These are phyloP conservation scores for Tetropium fuscum DNA, from an alignment of 2,888 invertebrate species.

Conservation along the genomic window DNA sequence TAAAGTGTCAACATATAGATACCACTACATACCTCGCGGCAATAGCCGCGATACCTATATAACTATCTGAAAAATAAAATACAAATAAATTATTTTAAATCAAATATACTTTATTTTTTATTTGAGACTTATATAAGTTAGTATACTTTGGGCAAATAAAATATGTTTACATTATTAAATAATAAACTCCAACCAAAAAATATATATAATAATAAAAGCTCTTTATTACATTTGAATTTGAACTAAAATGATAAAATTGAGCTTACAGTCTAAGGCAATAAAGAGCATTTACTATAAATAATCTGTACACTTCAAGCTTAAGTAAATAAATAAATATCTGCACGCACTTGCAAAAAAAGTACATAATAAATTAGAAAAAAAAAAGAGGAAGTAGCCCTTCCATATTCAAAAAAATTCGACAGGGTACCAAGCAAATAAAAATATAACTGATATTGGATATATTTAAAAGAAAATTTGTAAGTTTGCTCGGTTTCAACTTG, in stretches of 20 bases:
- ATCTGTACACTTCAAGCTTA: slow-evolving; percentile 53
- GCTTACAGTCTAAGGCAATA: slow-evolving; percentile 44
- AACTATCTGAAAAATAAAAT: slow-evolving; percentile 48
- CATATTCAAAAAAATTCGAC: slow-evolving; percentile 32
- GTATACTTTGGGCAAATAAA: slow-evolving; percentile 60
- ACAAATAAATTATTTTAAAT: slow-evolving; percentile 46
- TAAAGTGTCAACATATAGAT: slow-evolving; percentile 57
- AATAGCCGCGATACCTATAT: slow-evolving; percentile 49
- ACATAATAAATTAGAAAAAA: slow-evolving; percentile 47
- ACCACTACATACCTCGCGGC: slow-evolving; percentile 52
- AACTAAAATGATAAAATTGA: slow-evolving; percentile 43
- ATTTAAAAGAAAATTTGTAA: slow-evolving; percentile 29
- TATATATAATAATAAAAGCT: slow-evolving; percentile 56
- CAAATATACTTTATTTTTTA: slow-evolving; percentile 51
- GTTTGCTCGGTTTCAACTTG: slow-evolving; percentile 41
- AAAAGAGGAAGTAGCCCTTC: slow-evolving; percentile 39
- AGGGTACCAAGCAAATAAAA: slow-evolving; percentile 40
- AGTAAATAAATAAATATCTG: slow-evolving; percentile 56
- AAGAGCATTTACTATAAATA: slow-evolving; percentile 52
- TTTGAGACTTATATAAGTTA: slow-evolving; percentile 52
- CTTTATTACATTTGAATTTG: slow-evolving; percentile 46
- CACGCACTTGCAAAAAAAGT: slow-evolving; percentile 54
- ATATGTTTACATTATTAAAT: slow-evolving; percentile 50
- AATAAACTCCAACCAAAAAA: slow-evolving; percentile 59
- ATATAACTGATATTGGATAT: slow-evolving; percentile 35